Evolutionary conservation across 1,140 invertebrate species (phyloP).

Genomic region (Frieseomelitta varia): DNA sequence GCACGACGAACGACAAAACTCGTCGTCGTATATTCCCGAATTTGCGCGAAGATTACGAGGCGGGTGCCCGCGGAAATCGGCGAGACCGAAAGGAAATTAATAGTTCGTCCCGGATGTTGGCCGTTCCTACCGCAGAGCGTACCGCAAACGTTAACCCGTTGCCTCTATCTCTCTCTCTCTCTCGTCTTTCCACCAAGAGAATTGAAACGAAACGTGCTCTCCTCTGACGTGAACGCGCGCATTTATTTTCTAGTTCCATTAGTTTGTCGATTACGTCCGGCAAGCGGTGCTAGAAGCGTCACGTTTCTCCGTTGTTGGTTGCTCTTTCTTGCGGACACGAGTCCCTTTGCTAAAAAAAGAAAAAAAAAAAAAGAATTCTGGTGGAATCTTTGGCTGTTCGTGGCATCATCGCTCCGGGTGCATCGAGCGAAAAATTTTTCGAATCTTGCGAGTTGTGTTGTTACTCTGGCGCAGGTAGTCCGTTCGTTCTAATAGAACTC

Average conservation of each 20-base stretch:
- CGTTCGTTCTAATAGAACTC: too few relatives aligned
- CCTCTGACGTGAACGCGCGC: slow-evolving; percentile 17
- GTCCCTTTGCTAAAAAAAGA: too few relatives aligned
- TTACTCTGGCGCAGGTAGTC: too few relatives aligned
- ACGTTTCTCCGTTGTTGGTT: neutral
- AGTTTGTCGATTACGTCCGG: neutral
- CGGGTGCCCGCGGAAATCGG: slow-evolving; percentile 61
- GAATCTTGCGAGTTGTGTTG: too few relatives aligned
- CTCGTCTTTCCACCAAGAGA: slow-evolving; percentile 24
- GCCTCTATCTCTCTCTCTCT: neutral
- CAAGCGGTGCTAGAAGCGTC: neutral
- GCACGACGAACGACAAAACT: slow-evolving; percentile 13
- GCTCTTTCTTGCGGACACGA: too few relatives aligned
- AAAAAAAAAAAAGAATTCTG: too few relatives aligned
- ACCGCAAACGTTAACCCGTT: slow-evolving; percentile 68
- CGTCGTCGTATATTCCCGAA: slow-evolving; percentile 41
- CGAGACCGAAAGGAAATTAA: slow-evolving; percentile 71
- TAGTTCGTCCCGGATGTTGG: slow-evolving; percentile 70
- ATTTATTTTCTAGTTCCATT: slow-evolving; percentile 15
- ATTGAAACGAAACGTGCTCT: slow-evolving; percentile 32
- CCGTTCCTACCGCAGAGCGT: slow-evolving; percentile 61
- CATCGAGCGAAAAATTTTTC: too few relatives aligned
- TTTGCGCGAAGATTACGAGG: slow-evolving; percentile 61
- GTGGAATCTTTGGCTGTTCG: too few relatives aligned
- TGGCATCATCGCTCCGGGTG: too few relatives aligned